phyloP scores from a whole-genome alignment of 2,797 vertebrate genomes.

The Aplochiton taeniatus region DNA sequence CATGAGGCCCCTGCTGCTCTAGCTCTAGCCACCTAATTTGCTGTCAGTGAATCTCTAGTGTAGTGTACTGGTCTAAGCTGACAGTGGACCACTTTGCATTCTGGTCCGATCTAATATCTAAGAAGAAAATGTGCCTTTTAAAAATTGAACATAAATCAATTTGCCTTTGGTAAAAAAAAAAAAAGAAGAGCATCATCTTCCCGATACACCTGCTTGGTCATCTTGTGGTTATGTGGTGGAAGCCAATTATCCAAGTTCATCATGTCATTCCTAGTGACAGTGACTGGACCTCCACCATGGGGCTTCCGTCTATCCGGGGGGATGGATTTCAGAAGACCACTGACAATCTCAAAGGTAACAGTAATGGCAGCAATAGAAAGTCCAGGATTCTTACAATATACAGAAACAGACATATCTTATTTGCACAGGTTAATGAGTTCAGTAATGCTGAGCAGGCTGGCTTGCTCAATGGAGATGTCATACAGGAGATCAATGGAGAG shows the following conservation, averaged over 20 bases:
- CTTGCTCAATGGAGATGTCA: conserved; percentile 69
- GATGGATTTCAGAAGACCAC: conserved; percentile 2
- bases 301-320: conserved; percentile 4
- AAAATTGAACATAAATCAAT: too few relatives aligned
- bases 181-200: too few relatives aligned
- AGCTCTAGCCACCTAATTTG: not conserved
- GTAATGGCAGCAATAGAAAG: not conserved
- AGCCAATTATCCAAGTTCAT: too few relatives aligned
- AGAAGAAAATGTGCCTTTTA: too few relatives aligned
- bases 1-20: not conserved
- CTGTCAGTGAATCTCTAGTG: not conserved
- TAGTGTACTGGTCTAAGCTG: too few relatives aligned
- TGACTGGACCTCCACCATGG: conserved; percentile 18
- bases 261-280: not conserved
- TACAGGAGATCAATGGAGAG: conserved; percentile 72
- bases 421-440: conserved; percentile 56
- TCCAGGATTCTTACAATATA: not conserved
- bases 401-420: not conserved
- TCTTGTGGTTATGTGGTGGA: too few relatives aligned
- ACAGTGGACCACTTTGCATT: too few relatives aligned
- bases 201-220: too few relatives aligned
- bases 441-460: conserved; percentile 66
- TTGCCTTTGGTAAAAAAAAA: too few relatives aligned
- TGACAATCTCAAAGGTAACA: conserved; percentile 17
- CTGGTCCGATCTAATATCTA: too few relatives aligned